phyloP scores from a whole-genome alignment of 2,797 vertebrate species.

The Melanotaenia pygmaea region DNA sequence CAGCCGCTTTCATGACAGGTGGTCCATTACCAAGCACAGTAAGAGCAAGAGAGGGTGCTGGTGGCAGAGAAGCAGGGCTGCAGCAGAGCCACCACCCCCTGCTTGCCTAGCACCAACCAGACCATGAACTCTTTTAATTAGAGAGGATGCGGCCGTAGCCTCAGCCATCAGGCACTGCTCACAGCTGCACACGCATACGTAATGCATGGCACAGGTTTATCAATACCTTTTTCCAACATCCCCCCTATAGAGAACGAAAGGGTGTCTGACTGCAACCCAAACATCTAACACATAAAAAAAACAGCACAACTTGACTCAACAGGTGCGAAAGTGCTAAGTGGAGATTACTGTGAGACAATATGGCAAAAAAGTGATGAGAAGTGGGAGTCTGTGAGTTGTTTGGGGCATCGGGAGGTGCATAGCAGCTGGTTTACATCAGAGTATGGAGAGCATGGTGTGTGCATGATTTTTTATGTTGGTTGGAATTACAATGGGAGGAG shows the following conservation, averaged over 20 bases:
- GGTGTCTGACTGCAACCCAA: constrained; percentile 42
- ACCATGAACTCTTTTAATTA: constrained; percentile 81
- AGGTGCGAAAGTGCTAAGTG: constrained; percentile 77
- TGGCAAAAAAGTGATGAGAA: constrained; percentile 71
- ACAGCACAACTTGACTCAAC: constrained; percentile 59
- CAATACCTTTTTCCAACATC: constrained; percentile 51
- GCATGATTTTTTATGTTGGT: constrained; percentile 66
- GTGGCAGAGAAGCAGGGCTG: constrained; percentile 58
- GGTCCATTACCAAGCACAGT: constrained; percentile 76
- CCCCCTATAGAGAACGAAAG: constrained; percentile 51
- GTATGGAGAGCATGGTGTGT: constrained; percentile 58
- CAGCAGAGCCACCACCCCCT: constrained; percentile 63
- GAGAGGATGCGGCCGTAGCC: constrained; percentile 75
- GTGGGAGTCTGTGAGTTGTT: constrained; percentile 54
- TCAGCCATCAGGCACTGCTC: constrained; percentile 68
- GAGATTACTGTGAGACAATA: constrained; percentile 65
- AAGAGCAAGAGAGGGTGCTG: constrained; percentile 42
- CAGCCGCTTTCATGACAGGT: constrained; percentile 68
- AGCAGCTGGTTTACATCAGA: constrained; percentile 60
- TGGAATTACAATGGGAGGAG: constrained; percentile 65
- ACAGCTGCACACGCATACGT: constrained; percentile 77
- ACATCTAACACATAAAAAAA: constrained; percentile 48
- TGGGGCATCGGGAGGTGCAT: constrained; percentile 38
- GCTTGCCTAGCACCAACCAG: constrained; percentile 73
- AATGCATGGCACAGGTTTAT: constrained; percentile 75